Evolutionary conservation across 2,797 vertebrate genomes (phyloP).

Genomic region (Aldrovandia affinis): DNA sequence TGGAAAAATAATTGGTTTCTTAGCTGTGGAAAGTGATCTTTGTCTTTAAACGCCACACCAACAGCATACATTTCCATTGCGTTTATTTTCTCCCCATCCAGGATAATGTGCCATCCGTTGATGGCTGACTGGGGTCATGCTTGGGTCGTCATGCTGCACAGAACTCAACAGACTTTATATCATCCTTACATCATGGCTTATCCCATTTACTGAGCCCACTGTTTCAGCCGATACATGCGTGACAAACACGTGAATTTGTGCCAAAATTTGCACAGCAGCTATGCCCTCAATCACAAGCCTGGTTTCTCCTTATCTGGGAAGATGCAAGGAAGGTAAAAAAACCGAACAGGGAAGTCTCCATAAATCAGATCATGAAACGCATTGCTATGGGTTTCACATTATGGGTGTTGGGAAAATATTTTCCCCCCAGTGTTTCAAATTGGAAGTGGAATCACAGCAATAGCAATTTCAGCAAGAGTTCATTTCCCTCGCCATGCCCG

Average conservation of each 20-base stretch:
- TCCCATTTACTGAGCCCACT: background rate
- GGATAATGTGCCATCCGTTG: background rate
- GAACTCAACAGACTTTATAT: background rate
- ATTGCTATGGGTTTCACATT: constrained; percentile 1
- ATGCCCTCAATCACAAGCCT: background rate
- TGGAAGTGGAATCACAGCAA: background rate
- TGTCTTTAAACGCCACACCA: background rate
- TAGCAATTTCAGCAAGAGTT: background rate
- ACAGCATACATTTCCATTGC: background rate
- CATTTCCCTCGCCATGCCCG: background rate
- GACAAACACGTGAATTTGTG: background rate
- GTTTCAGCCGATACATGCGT: background rate
- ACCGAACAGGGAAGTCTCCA: background rate
- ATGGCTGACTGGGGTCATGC: background rate
- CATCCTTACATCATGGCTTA: background rate
- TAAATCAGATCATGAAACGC: background rate
- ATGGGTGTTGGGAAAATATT: background rate
- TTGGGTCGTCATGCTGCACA: background rate
- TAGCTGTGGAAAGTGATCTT: background rate
- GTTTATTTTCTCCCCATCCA: background rate
- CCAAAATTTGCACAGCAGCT: background rate
- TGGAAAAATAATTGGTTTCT: background rate
- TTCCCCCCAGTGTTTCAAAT: background rate
- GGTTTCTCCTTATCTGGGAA: background rate
- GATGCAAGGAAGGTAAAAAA: background rate